Evolutionary conservation across 2,113 vertebrate genomes (phyloP), one percentile per base, ranked within the genome.

Genomic region (Crotalus viridis): DNA sequence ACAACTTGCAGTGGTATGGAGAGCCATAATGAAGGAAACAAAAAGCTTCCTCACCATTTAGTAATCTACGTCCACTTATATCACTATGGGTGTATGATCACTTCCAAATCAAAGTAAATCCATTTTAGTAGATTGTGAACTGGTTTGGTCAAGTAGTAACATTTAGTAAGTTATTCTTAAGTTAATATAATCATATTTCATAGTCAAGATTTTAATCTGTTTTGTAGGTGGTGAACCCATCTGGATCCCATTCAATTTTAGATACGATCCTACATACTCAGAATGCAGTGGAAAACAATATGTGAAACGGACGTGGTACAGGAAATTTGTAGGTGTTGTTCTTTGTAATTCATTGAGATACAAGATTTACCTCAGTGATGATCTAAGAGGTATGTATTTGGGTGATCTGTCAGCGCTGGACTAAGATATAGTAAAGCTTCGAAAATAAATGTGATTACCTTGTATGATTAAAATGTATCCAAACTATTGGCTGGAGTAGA

Each of bases 331-430:
- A 56, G 99, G 99, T 8, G 99, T 99, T 55, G 98, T 99, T 92
- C 98, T 99, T 94, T 99, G 99, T 86, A 99, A 99, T 96, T 99
- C 99, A 2, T 97, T 99, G 94, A 97, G 99, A 95, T 99, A 99
- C 96, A 99, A 99, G 96, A 99, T 99, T 97, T 99, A 99, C 96
- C 99, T 99, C 97, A 99, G 99, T 81, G 98, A 99, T 93, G 98
- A 98, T 93, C 97, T 99, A 52, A 98, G 98, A 98, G 99, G 99
- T 99, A 97, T 92, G 97, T 94, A 92, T 81, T 10, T 57, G 90
- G 92, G 74, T 5, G 89, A 51, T 91, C 43, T 92, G 89, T 26
- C 64, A 87, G 0, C 21, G 90, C 1, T 5, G 2, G 26, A 12
- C 52, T 91, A 51, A 59, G 28, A 87, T 64, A 64, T 12, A 33